Percentiles rank a stretch among this genome's conserved stretches.
Evolutionary conservation across 2,113 vertebrate genomes (phyloP).

Genomic region (Osmerus eperlanus): DNA sequence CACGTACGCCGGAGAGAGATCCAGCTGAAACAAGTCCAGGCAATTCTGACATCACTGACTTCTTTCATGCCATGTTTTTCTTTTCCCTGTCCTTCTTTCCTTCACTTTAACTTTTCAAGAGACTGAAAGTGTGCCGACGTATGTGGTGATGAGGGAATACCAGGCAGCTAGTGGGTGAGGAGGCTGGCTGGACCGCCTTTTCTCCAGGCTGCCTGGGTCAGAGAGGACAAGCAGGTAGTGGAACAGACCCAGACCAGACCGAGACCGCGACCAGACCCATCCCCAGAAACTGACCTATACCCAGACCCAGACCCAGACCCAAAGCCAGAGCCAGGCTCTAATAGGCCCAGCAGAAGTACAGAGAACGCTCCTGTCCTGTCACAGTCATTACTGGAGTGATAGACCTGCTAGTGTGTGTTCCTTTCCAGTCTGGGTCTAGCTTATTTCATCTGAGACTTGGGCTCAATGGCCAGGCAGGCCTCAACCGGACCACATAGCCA

Average conservation of each 20-base stretch:
- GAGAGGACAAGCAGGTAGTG: slow-evolving; percentile 36
- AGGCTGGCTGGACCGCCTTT: slow-evolving; percentile 35
- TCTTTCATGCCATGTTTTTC: slow-evolving; percentile 29
- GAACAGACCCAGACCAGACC: slow-evolving; percentile 33
- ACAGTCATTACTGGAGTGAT: slow-evolving; percentile 23
- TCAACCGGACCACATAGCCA: slow-evolving; percentile 24
- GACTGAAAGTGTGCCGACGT: slow-evolving; percentile 38
- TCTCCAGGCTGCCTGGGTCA: slow-evolving; percentile 27
- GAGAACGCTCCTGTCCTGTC: slow-evolving; percentile 15
- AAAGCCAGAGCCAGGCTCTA: neutral
- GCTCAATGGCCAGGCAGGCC: slow-evolving; percentile 21
- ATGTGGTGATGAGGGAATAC: slow-evolving; percentile 48
- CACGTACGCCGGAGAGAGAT: slow-evolving; percentile 31
- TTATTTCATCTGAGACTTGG: slow-evolving; percentile 41
- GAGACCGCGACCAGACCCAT: slow-evolving; percentile 11
- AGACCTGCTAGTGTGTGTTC: slow-evolving; percentile 34
- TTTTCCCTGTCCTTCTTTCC: neutral
- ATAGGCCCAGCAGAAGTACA: neutral
- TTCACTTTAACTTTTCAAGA: slow-evolving; percentile 19
- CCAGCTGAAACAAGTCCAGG: slow-evolving; percentile 56
- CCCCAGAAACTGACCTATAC: slow-evolving; percentile 24
- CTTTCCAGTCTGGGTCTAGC: neutral
- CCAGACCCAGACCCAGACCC: too few relatives aligned
- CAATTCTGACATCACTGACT: slow-evolving; percentile 61
- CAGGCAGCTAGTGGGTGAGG: slow-evolving; percentile 26